These are phyloP conservation scores for Cryptus viduatorius DNA, from an alignment of 2,888 invertebrate genomes.

Conservation along the genomic window DNA sequence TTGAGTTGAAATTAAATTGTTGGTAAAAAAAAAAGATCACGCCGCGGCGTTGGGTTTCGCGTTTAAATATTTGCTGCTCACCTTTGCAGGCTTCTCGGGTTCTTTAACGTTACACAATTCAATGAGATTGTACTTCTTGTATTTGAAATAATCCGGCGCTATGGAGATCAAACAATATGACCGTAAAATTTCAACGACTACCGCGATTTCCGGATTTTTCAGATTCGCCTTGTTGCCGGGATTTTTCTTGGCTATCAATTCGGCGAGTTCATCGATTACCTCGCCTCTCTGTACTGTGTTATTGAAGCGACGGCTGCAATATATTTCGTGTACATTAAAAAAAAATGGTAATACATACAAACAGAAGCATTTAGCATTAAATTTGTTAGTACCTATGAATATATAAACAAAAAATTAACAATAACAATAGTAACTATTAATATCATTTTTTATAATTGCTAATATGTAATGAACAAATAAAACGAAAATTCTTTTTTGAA, in stretches of 20 bases:
- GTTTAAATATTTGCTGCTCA: background rate
- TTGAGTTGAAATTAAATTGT: background rate
- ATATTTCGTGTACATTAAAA: background rate
- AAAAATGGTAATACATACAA: no score
- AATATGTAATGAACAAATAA: background rate
- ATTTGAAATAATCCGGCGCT: constrained; percentile 91
- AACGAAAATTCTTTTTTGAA: no score
- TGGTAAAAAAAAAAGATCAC: background rate
- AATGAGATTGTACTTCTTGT: constrained; percentile 94
- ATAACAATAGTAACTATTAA: no score
- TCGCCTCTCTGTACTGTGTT: constrained; percentile 90
- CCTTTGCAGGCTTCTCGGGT: constrained; percentile 46
- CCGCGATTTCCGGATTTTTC: constrained; percentile 91
- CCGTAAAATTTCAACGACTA: constrained; percentile 94
- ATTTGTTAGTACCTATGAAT: no score
- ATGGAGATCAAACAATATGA: constrained; percentile 93
- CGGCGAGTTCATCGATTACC: constrained; percentile 91
- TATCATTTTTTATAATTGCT: no score
- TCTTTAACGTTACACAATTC: constrained; percentile 85
- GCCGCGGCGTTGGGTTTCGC: background rate
- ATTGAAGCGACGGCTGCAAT: constrained; percentile 89
- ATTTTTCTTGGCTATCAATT: constrained; percentile 89
- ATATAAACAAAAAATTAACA: no score
- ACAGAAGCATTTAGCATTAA: no score
- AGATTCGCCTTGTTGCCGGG: constrained; percentile 92